Conservation (phyloP, 2,888 invertebrate species). For the Thecocarcelia acutangulata region DNA sequence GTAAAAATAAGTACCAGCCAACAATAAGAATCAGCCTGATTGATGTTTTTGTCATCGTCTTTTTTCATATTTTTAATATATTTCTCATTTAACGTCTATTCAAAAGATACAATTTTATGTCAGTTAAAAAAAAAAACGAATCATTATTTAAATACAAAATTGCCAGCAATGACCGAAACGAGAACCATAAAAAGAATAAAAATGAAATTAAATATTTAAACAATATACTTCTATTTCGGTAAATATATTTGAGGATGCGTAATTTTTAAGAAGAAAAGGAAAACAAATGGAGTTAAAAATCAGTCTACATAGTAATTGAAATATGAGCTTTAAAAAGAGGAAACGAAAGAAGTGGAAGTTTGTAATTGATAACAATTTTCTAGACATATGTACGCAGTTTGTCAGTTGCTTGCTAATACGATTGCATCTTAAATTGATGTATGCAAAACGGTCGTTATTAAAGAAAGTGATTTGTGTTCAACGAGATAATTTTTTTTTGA, state of each 20-base stretch:
- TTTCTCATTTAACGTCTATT: conserved; percentile 3
- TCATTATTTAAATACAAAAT: conserved; percentile 21
- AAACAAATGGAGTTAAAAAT: no score
- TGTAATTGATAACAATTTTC: no score
- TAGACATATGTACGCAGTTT: no score
- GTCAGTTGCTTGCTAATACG: no score
- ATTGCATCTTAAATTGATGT: no score
- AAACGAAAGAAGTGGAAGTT: no score
- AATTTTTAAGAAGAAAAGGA: no score
- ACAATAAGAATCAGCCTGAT: conserved; percentile 21
- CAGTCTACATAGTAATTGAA: no score
- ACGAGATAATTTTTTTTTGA: no score
- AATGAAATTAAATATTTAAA: conserved; percentile 19
- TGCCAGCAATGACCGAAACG: conserved; percentile 9
- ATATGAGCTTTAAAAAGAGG: no score
- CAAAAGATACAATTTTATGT: conserved; percentile 16
- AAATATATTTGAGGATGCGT: background rate
- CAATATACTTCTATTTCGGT: background rate
- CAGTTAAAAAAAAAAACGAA: background rate
- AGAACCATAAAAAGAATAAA: background rate
- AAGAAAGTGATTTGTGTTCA: no score
- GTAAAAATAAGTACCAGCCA: background rate
- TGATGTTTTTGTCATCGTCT: conserved; percentile 5
- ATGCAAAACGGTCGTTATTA: no score
- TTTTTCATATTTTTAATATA: background rate